Percentiles rank a stretch among this genome's conserved stretches.
Evolutionary conservation across 1,140 invertebrate genomes (phyloP).

Genomic region (Galleria mellonella): DNA sequence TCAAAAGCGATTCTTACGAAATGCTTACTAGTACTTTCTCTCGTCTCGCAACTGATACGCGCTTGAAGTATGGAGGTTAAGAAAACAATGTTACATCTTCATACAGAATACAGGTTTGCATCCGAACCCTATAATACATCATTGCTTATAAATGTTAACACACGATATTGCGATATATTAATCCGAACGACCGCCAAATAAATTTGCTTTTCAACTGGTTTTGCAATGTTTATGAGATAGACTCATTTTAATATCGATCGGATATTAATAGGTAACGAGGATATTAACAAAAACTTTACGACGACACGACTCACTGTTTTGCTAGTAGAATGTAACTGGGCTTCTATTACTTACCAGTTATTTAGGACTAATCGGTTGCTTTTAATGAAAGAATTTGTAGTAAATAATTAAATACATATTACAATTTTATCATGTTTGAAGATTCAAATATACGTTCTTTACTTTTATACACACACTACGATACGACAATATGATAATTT

Average conservation of each 20-base stretch:
- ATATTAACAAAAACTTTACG: too few species aligned
- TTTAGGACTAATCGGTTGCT: too few species aligned
- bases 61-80: conserved; percentile 57
- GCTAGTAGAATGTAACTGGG: too few species aligned
- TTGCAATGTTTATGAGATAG: conserved; percentile 11
- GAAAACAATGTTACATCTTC: conserved; percentile 54
- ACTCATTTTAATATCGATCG: neutral
- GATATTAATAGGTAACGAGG: too few species aligned
- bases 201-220: conserved; percentile 18
- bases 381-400: too few species aligned
- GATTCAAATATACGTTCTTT: too few species aligned
- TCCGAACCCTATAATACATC: conserved; percentile 20
- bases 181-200: conserved; percentile 5
- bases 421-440: too few species aligned
- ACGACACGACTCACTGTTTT: too few species aligned
- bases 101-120: conserved; percentile 18
- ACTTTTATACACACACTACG: too few species aligned
- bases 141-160: conserved; percentile 15
- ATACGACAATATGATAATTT: too few species aligned
- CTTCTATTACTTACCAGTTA: too few species aligned
- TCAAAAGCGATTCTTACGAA: conserved; percentile 43
- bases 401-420: too few species aligned
- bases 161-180: conserved; percentile 13
- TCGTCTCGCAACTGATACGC: conserved; percentile 43
- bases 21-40: conserved; percentile 55